A percentile compares a stretch with the other conserved stretches of the same genome.
Conservation (phyloP, 2,113 vertebrate species). For the Oenanthe oenanthe region DNA sequence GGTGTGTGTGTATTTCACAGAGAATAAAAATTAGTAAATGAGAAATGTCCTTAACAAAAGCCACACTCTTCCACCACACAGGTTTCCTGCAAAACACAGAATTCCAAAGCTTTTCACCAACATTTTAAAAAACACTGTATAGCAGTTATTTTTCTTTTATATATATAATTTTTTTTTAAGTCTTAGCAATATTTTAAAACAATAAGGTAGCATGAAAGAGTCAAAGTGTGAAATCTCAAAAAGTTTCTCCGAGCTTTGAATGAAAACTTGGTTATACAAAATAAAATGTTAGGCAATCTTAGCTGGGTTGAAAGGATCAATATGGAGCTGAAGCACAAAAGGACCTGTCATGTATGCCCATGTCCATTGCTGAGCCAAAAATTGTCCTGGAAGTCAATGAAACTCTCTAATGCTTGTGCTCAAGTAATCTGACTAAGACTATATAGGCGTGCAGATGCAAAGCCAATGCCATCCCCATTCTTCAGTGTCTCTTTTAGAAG, state of each 20-base stretch:
- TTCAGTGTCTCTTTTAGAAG: background rate
- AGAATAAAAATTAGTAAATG: background rate
- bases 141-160: background rate
- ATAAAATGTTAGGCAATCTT: background rate
- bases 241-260: background rate
- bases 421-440: background rate
- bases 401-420: background rate
- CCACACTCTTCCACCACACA: background rate
- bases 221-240: background rate
- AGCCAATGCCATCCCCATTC: background rate
- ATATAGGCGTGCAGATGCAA: background rate
- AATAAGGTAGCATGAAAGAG: background rate
- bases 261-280: background rate
- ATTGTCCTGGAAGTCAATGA: background rate
- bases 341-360: background rate
- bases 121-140: rapidly evolving
- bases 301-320: background rate
- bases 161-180: background rate
- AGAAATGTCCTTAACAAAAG: background rate
- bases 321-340: background rate
- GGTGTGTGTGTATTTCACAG: background rate
- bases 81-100: background rate
- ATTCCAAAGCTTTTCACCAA: background rate
- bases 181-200: background rate
- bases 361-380: background rate